phyloP scores from a whole-genome alignment of 2,113 vertebrate species.

The Stegastes partitus region DNA sequence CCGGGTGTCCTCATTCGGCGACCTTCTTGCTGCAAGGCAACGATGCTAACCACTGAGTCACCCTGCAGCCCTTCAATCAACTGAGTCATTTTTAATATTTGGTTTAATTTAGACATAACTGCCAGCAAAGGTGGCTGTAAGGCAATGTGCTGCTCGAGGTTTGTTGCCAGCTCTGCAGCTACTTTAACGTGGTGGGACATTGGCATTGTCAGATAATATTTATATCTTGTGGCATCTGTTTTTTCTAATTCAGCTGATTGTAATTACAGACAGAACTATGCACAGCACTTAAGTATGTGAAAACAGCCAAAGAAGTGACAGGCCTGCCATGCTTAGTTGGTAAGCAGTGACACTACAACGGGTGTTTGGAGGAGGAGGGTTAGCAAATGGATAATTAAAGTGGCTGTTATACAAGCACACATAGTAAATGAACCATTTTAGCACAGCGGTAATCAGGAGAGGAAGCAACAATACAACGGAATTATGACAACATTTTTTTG shows the following conservation, averaged over 20 bases:
- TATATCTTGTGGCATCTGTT: no score
- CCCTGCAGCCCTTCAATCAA: no score
- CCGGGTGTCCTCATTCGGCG: no score
- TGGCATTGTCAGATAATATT: no score
- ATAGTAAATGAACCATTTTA: neutral
- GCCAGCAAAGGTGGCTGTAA: no score
- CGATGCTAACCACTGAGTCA: no score
- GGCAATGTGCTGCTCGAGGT: no score
- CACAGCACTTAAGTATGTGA: neutral
- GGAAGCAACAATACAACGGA: neutral
- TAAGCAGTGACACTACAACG: neutral
- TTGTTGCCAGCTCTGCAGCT: no score
- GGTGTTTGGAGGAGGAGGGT: neutral
- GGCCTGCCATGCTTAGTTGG: neutral
- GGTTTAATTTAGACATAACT: no score
- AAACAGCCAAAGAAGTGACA: neutral
- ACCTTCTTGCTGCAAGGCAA: no score
- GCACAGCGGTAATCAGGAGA: conserved; percentile 8
- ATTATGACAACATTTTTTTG: neutral
- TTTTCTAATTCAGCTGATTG: neutral
- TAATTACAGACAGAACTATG: neutral
- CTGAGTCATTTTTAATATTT: no score
- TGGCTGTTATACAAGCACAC: neutral
- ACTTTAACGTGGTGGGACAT: no score
- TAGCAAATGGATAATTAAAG: neutral